Percentiles rank a stretch among this genome's conserved stretches.
These are phyloP conservation scores for Rapana venosa DNA, from an alignment of 2,888 invertebrate genomes.

Conservation along the genomic window DNA sequence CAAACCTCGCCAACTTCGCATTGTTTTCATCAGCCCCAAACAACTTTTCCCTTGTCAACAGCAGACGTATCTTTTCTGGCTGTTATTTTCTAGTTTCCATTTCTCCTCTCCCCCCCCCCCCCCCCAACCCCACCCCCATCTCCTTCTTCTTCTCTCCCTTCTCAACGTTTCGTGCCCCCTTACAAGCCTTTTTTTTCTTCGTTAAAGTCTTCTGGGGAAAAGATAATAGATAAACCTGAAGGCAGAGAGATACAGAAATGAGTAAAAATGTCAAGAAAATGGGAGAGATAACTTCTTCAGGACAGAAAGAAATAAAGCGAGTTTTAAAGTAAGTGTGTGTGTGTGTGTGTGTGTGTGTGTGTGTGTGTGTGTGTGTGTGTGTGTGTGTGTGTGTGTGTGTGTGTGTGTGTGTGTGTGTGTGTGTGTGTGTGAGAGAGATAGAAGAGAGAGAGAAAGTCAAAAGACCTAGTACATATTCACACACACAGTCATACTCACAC, in stretches of 20 bases:
- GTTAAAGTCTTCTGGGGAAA: neutral
- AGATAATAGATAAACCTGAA: neutral
- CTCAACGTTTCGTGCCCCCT: neutral
- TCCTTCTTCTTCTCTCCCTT: neutral
- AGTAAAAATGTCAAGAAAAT: neutral
- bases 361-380: conserved; percentile 8
- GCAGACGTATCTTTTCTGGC: too few species aligned
- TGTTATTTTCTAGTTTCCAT: neutral
- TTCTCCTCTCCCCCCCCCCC: neutral
- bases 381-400: conserved; percentile 6
- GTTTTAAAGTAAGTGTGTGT: too few species aligned
- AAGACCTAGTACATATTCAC: too few species aligned
- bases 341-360: neutral
- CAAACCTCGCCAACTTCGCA: too few species aligned
- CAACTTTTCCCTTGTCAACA: too few species aligned
- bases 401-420: conserved; percentile 1
- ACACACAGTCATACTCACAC: too few species aligned
- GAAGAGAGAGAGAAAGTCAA: neutral
- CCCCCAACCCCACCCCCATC: neutral
- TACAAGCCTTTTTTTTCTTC: neutral
- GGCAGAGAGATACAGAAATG: neutral
- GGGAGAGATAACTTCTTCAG: too few species aligned
- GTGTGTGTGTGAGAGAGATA: neutral
- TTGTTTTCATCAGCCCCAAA: too few species aligned
- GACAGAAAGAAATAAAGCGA: too few species aligned